These are phyloP conservation scores for Gari tellinella DNA, from an alignment of 2,888 invertebrate genomes.

Conservation along the genomic window DNA sequence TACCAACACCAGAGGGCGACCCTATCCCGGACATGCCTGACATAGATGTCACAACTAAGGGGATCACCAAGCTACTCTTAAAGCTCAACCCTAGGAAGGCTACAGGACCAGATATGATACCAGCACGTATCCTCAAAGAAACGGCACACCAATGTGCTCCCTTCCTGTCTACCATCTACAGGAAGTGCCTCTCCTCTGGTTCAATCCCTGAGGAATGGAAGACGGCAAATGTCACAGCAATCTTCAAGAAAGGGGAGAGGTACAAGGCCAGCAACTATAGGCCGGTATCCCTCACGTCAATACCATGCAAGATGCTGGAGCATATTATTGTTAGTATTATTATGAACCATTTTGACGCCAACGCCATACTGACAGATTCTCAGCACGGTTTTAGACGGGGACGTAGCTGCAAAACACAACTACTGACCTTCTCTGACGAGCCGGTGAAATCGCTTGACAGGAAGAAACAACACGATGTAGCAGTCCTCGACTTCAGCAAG, in stretches of 20 bases:
- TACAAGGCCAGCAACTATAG: conserved; percentile 23
- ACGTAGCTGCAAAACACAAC: conserved; percentile 17
- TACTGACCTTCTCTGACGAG: conserved; percentile 11
- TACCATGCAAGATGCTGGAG: conserved; percentile 16
- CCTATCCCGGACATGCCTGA: conserved; percentile 10
- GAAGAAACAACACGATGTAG: conserved; percentile 16
- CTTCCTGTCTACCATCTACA: conserved; percentile 11
- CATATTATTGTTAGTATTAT: conserved; percentile 18
- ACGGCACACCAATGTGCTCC: conserved; percentile 15
- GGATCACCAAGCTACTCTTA: neutral
- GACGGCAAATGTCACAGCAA: too few relatives aligned
- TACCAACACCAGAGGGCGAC: neutral
- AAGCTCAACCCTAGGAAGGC: conserved; percentile 17
- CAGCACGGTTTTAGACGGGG: conserved; percentile 25
- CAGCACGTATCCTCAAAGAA: conserved; percentile 11
- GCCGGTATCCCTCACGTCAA: conserved; percentile 19
- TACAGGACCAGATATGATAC: conserved; percentile 9
- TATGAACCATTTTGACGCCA: conserved; percentile 7
- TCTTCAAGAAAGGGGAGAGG: too few relatives aligned
- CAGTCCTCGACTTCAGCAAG: conserved; percentile 8
- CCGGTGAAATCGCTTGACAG: neutral
- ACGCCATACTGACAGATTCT: conserved; percentile 12
- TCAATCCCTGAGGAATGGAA: conserved; percentile 19
- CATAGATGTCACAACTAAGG: conserved; percentile 3
- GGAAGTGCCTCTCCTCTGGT: too few relatives aligned